These are phyloP conservation scores for Nilaparvata lugens DNA, from an alignment of 1,140 invertebrate genomes.

Conservation along the genomic window DNA sequence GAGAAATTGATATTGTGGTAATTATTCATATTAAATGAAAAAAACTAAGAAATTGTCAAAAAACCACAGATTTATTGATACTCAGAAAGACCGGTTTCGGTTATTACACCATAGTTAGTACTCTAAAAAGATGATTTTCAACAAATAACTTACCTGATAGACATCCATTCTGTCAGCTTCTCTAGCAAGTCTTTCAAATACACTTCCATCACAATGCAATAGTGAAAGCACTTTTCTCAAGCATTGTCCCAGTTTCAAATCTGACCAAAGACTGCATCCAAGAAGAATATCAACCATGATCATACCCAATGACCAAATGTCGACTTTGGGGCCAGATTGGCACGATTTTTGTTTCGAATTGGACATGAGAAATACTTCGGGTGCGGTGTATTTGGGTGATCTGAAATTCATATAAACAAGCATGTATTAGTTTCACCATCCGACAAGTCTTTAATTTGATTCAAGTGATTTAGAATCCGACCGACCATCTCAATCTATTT, in stretches of 20 bases:
- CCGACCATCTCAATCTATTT: too few relatives aligned
- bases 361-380: slow-evolving; percentile 61
- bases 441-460: too few relatives aligned
- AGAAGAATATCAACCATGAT: slow-evolving; percentile 71
- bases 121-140: too few relatives aligned
- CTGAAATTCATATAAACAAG: slow-evolving; percentile 42
- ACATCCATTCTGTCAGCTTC: slow-evolving; percentile 60
- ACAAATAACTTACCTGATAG: slow-evolving; percentile 44
- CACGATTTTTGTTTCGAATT: slow-evolving; percentile 16
- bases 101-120: too few relatives aligned
- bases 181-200: slow-evolving; percentile 64
- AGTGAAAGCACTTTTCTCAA: slow-evolving; percentile 65
- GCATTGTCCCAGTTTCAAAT: slow-evolving; percentile 59
- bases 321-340: slow-evolving; percentile 54
- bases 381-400: slow-evolving; percentile 70
- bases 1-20: too few relatives aligned
- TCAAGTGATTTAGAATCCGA: too few relatives aligned
- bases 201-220: slow-evolving; percentile 46
- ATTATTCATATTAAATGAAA: too few relatives aligned
- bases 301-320: slow-evolving; percentile 87
- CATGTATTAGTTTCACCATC: too few relatives aligned
- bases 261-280: slow-evolving; percentile 52
- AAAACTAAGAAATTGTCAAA: too few relatives aligned
- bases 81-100: too few relatives aligned
- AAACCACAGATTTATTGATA: too few relatives aligned